Evolutionary conservation across 2,797 vertebrate genomes (phyloP), one percentile per base, ranked within the genome.

Genomic region (Rhinatrema bivittatum): DNA sequence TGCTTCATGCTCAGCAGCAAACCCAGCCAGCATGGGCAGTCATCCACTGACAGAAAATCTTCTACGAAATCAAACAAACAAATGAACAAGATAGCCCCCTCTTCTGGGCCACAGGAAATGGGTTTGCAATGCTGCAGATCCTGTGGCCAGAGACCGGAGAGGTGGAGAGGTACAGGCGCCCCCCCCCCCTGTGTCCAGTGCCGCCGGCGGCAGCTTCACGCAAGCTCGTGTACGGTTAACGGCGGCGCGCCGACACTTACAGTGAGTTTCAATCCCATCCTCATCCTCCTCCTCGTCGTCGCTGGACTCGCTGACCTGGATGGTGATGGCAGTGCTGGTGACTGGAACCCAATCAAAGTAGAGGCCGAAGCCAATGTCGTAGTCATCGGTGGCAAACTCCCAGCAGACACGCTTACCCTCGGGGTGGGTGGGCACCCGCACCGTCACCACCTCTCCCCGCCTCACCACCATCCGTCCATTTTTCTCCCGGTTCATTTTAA

Each of bases 261-360:
- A 49, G 9, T 46, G 47, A 94, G 94, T 94, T 88, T 94, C 91
- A 3, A 74, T 63, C 45, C 76, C 81, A 3, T 86, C 75, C 2
- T 95, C 92, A 17, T 95, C 91, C 56, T 97, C 95, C 3, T 99
- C 96, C 53, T 99, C 96, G 3, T 98, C 96, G 39, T 98, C 96
- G 20, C 95, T 99, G 30, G 94, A 98, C 58, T 99, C 96, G 19
- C 94, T 99, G 79, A 99, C 85, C 51, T 97, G 95, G 52, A 99
- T 93, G 1, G 94, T 99, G 70, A 99, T 94, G 25, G 89, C 82
- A 28, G 89, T 89, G 72, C 73, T 91, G 7, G 92, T 97, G 50
- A 97, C 88, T 0, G 93, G 81, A 24, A 85, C 91, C 91, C 94
- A 98, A 69, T 99, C 96, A 70, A 99, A 99, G 71, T 96, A 97